These are phyloP conservation scores for Psittacula echo DNA, from an alignment of 2,797 vertebrate species.

Conservation along the genomic window DNA sequence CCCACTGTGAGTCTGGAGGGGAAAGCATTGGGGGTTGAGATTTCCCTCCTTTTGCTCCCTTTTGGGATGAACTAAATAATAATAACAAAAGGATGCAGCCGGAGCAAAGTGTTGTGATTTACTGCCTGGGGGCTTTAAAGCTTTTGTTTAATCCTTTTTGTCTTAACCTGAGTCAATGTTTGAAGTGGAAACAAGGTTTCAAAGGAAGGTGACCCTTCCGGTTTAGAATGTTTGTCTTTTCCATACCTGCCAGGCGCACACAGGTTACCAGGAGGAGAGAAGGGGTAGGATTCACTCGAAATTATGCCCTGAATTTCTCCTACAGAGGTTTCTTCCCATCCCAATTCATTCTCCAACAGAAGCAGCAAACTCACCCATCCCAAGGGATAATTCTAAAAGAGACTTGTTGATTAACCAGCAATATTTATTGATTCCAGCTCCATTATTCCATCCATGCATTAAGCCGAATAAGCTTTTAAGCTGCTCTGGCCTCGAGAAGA, in stretches of 20 bases:
- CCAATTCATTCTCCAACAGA: neutral
- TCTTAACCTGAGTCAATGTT: neutral
- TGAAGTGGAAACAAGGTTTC: conserved; percentile 1
- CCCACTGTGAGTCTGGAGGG: neutral
- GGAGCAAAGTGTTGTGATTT: neutral
- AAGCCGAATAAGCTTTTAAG: neutral
- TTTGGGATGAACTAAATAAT: neutral
- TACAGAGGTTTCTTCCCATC: neutral
- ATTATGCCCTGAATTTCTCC: neutral
- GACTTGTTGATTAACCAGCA: neutral
- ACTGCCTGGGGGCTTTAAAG: neutral
- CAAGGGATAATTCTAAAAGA: neutral
- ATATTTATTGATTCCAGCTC: neutral
- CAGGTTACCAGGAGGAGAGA: neutral
- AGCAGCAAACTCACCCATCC: neutral
- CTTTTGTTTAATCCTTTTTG: conserved; percentile 1
- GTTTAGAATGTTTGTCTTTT: neutral
- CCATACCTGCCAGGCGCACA: neutral
- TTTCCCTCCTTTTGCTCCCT: neutral
- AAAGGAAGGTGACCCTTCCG: neutral
- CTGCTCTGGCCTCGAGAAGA: neutral
- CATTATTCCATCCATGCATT: neutral
- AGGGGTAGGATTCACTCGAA: neutral
- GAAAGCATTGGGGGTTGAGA: neutral
- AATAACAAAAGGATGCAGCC: neutral